Base-by-base conservation (phyloP, 2,888 invertebrate species). In the Gibbula magus region DNA sequence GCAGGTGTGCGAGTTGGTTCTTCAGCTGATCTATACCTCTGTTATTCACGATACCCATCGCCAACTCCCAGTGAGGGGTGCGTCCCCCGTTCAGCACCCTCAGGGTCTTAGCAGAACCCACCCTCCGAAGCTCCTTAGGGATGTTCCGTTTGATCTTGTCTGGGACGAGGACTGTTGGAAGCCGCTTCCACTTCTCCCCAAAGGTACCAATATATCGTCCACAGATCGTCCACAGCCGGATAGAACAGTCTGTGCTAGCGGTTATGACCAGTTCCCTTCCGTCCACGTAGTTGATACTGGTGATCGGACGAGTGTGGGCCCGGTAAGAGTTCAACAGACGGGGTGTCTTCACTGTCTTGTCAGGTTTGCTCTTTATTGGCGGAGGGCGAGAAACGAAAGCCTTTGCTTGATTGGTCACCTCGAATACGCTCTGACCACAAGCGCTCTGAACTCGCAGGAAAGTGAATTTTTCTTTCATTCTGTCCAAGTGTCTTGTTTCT, bases 51-150 rank as follows among this genome's bases (percentile, higher is more conserved):
- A 86, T 79, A 8, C 80, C 80, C 3, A 89, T 56, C 1, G 88
- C 88, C 16, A 80, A 78, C 25, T 83, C 81, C 90, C 90, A 90
- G 51, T 80, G 80, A 0, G 87, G 87, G 1, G 81, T 79, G 32
- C 82, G 81, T 8, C 89, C 89, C 7, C 84, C 85, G 67, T 89
- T 88, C 56, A 90, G 81, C 1, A 91, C 96, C 93, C 96, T 95
- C 78, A 96, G 94, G 0, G 96, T 96, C 25, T 96, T 96, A 76
- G 95, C 96, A 88, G 96, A 96, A 82, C 95, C 96, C 32, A 95
- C 94, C 91, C 96, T 95, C 86, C 94, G 94, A 10, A 97, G 94
- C 91, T 97, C 97, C 0, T 95, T 95, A 4, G 97, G 97, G 84
- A 95, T 93, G 53, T 94, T 94, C 87, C 93, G 94, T 10, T 81